Percentiles rank a stretch among this genome's conserved stretches.
Conservation (phyloP, 1,140 invertebrate species). For the Oscheius sp. region DNA sequence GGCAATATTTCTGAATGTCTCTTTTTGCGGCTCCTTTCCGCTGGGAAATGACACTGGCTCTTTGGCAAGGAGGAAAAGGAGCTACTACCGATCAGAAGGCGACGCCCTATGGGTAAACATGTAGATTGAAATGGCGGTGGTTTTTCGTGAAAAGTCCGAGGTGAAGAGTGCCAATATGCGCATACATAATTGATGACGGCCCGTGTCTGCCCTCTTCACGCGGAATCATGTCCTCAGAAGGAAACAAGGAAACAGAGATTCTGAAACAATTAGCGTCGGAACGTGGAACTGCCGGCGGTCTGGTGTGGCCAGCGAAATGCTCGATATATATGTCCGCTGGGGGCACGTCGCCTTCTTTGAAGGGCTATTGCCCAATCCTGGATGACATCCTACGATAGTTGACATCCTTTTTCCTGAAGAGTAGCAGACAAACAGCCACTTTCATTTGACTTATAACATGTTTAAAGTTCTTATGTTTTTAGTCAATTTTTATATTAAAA, state of each 20-base stretch:
- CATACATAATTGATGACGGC: neutral
- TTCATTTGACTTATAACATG: neutral
- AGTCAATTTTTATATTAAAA: too few relatives aligned
- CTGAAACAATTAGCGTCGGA: neutral
- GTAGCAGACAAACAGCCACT: neutral
- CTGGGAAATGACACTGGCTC: too few relatives aligned
- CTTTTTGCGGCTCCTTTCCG: too few relatives aligned
- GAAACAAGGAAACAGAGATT: neutral
- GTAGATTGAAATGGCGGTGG: neutral
- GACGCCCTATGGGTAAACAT: too few relatives aligned
- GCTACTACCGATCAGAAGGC: too few relatives aligned
- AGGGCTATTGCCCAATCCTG: neutral
- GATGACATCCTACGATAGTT: neutral
- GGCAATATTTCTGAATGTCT: neutral
- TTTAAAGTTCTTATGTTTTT: too few relatives aligned
- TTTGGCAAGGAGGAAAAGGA: too few relatives aligned
- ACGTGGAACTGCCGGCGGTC: neutral
- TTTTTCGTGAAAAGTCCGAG: neutral
- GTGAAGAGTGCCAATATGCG: constrained; percentile 8
- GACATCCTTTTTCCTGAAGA: neutral
- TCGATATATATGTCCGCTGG: constrained; percentile 8
- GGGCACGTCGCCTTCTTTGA: constrained; percentile 4
- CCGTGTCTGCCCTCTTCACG: neutral
- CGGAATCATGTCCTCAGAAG: neutral
- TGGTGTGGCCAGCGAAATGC: neutral